Evolutionary conservation across 2,797 vertebrate genomes (phyloP).

Genomic region (Oceanodroma leucorhoa): DNA sequence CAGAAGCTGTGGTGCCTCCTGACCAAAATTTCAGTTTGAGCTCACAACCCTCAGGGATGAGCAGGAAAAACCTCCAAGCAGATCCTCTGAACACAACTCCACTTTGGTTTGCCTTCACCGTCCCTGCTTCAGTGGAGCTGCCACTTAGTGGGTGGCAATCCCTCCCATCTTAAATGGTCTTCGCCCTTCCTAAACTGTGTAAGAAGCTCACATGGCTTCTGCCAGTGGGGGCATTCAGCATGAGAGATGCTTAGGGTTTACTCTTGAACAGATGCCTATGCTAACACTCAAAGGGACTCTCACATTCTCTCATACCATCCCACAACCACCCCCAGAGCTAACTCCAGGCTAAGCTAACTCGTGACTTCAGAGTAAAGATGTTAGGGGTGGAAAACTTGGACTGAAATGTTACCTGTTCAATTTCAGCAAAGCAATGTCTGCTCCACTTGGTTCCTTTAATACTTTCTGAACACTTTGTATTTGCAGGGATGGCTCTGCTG

Average conservation of each 20-base stretch:
- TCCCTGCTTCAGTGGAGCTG: neutral
- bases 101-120: neutral
- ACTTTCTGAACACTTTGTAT: slow-evolving; percentile 70
- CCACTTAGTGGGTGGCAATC: neutral
- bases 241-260: neutral
- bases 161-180: neutral
- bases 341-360: neutral
- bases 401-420: slow-evolving; percentile 74
- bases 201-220: neutral
- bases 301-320: neutral
- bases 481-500: slow-evolving; percentile 75
- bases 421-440: slow-evolving; percentile 90
- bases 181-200: neutral
- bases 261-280: neutral
- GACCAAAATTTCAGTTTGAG: neutral
- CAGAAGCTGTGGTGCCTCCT: neutral
- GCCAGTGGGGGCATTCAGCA: neutral
- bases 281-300: neutral
- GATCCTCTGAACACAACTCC: neutral
- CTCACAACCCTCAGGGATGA: neutral
- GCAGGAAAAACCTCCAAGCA: neutral
- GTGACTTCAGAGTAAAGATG: neutral
- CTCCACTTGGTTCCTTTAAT: slow-evolving; percentile 71
- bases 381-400: neutral
- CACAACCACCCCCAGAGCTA: neutral